A percentile compares a stretch with the other conserved stretches of the same genome.
Evolutionary conservation across 2,888 invertebrate genomes (phyloP).

Genomic region (Coelinius sp.): DNA sequence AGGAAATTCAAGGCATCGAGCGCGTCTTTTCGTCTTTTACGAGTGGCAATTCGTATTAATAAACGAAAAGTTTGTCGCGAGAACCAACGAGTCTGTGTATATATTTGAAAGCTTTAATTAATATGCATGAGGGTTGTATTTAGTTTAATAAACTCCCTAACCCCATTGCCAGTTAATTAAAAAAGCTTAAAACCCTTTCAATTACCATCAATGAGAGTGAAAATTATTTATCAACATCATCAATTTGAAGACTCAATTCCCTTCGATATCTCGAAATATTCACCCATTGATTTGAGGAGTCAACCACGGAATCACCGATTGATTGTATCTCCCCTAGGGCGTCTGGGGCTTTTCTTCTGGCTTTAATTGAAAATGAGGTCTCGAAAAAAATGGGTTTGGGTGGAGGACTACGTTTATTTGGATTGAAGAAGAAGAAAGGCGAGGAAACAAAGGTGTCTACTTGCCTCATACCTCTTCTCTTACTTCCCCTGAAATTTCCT

Average conservation of each 20-base stretch:
- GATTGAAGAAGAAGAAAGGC: slow-evolving; percentile 31
- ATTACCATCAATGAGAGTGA: neutral
- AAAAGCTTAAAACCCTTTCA: slow-evolving; percentile 33
- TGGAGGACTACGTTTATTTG: neutral
- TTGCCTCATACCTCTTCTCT: slow-evolving; percentile 8
- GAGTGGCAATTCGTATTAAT: slow-evolving; percentile 63
- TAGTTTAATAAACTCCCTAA: slow-evolving; percentile 58
- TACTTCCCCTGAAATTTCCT: slow-evolving; percentile 39
- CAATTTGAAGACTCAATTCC: no score
- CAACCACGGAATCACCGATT: slow-evolving; percentile 47
- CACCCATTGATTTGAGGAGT: slow-evolving; percentile 24
- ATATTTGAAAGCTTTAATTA: slow-evolving; percentile 59
- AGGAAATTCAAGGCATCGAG: slow-evolving; percentile 28
- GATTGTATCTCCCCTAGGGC: slow-evolving; percentile 42
- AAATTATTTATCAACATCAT: neutral
- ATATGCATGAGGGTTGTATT: slow-evolving; percentile 54
- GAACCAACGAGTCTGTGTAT: neutral
- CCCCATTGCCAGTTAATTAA: slow-evolving; percentile 56
- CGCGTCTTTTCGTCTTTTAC: slow-evolving; percentile 50
- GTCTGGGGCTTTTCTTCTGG: slow-evolving; percentile 42
- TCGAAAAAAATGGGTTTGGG: slow-evolving; percentile 29
- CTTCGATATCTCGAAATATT: slow-evolving; percentile 38
- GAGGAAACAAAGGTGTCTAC: slow-evolving; percentile 49
- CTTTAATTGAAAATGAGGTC: slow-evolving; percentile 55
- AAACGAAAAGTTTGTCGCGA: slow-evolving; percentile 56